These are phyloP conservation scores for Diloba caeruleocephala DNA, from an alignment of 2,888 invertebrate genomes.

Conservation along the genomic window DNA sequence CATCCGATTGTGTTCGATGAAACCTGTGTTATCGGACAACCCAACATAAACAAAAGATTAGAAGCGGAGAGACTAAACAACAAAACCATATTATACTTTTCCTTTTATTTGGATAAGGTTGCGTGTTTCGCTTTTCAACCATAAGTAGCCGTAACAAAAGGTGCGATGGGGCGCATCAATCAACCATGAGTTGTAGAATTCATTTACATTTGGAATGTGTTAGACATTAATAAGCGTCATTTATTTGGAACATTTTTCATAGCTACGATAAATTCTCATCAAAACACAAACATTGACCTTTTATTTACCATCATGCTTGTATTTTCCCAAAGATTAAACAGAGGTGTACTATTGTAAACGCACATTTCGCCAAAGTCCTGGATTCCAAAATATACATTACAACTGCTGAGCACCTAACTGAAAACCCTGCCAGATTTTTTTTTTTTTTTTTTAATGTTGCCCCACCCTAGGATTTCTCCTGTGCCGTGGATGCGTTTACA, in stretches of 20 bases:
- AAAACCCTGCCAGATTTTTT: no score
- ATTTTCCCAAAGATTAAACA: no score
- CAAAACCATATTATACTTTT: slow-evolving; percentile 18
- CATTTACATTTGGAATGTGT: slow-evolving; percentile 46
- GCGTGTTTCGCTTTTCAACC: slow-evolving; percentile 31
- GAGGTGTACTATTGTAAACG: no score
- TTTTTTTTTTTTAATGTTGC: no score
- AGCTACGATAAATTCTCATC: slow-evolving; percentile 22
- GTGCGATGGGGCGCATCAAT: slow-evolving; percentile 45
- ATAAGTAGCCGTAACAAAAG: slow-evolving; percentile 48
- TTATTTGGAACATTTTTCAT: slow-evolving; percentile 29
- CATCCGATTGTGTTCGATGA: slow-evolving; percentile 49
- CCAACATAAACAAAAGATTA: slow-evolving; percentile 51
- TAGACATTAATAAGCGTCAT: slow-evolving; percentile 25
- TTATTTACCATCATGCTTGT: no score
- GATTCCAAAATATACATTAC: no score
- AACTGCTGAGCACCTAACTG: no score
- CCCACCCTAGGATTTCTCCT: no score
- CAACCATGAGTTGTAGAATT: slow-evolving; percentile 35
- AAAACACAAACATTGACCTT: slow-evolving; percentile 16
- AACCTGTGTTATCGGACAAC: slow-evolving; percentile 28
- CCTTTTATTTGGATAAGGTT: slow-evolving; percentile 26
- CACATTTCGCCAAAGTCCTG: no score
- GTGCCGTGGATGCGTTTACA: no score
- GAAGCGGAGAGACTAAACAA: slow-evolving; percentile 12